Conservation (phyloP, 2,888 invertebrate species). For the Caradrina clavipalpis region DNA sequence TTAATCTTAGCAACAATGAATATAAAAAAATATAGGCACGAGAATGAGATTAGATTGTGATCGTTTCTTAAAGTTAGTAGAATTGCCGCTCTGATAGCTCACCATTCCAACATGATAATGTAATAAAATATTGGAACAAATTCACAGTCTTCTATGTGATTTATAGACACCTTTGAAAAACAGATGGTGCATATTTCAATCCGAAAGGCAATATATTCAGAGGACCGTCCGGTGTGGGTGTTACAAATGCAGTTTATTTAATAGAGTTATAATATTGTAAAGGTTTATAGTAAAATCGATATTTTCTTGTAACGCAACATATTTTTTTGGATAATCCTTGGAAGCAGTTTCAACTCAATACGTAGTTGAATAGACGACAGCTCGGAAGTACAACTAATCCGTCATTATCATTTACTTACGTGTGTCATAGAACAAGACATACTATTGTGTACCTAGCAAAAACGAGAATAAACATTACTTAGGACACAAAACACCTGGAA, state of each 20-base stretch:
- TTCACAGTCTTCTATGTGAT: constrained; percentile 40
- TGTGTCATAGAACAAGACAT: background rate
- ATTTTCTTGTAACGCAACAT: constrained; percentile 3
- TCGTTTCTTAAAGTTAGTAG: too few relatives aligned
- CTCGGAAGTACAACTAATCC: background rate
- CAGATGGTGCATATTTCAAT: constrained; percentile 57
- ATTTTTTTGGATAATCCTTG: too few relatives aligned
- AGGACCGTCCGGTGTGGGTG: constrained; percentile 36
- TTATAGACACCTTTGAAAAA: constrained; percentile 46
- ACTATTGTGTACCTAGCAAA: background rate
- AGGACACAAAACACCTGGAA: too few relatives aligned
- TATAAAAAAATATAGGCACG: too few relatives aligned
- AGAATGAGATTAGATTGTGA: too few relatives aligned
- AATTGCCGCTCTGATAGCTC: background rate
- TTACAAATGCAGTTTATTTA: constrained; percentile 46
- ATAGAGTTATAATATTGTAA: constrained; percentile 37
- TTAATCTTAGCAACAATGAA: too few relatives aligned
- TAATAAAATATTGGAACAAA: constrained; percentile 40
- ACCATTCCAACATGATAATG: constrained; percentile 14
- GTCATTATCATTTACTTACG: background rate
- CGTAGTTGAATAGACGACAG: background rate
- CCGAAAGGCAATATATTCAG: constrained; percentile 49
- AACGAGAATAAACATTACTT: background rate
- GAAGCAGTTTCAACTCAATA: background rate
- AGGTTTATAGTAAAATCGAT: background rate